Evolutionary conservation across 2,797 vertebrate genomes (phyloP).

Genomic region (Benthosema pterotum): DNA sequence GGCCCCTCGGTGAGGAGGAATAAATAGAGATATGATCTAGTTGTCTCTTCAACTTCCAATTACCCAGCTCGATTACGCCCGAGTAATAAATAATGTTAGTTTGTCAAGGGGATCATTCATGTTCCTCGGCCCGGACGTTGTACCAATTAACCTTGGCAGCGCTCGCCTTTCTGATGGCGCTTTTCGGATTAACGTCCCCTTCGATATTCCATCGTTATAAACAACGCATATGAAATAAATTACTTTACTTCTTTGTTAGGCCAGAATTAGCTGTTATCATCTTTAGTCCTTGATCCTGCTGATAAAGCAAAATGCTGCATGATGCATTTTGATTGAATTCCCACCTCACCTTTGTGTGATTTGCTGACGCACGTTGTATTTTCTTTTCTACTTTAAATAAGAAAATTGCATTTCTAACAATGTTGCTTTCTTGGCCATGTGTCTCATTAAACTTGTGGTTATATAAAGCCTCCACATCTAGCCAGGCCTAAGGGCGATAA

Average conservation of each 20-base stretch:
- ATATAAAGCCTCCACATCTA: too few species aligned
- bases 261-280: too few species aligned
- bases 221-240: neutral
- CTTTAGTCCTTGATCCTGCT: too few species aligned
- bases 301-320: too few species aligned
- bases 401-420: too few species aligned
- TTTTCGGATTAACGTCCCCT: conserved; percentile 2
- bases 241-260: neutral
- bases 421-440: too few species aligned
- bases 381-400: too few species aligned
- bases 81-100: conserved; percentile 21
- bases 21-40: conserved; percentile 3
- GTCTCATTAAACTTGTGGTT: too few species aligned
- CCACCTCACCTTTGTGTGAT: too few species aligned
- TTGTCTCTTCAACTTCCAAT: conserved; percentile 11
- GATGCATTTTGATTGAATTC: too few species aligned
- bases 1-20: neutral
- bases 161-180: neutral
- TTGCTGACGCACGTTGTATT: too few species aligned
- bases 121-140: conserved; percentile 1
- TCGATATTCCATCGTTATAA: neutral
- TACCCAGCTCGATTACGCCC: conserved; percentile 25
- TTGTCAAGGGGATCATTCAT: conserved; percentile 11
- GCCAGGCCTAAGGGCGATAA: too few species aligned
- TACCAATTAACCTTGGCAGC: conserved; percentile 32